phyloP scores from a whole-genome alignment of 2,888 invertebrate genomes.

The Lamproptera curius region DNA sequence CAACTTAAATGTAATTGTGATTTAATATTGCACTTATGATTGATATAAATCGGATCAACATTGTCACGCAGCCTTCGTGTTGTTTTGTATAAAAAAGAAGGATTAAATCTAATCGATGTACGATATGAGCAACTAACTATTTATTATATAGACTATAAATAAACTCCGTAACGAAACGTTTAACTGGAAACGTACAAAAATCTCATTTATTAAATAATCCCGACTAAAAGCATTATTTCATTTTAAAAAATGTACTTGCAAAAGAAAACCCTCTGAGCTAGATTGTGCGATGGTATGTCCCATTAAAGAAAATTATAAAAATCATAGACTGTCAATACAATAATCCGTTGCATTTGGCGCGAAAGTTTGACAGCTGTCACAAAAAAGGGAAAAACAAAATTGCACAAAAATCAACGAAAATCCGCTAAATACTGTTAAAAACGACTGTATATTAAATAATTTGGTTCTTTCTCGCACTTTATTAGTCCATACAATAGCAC shows the following conservation, averaged over 20 bases:
- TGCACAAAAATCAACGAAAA: neutral
- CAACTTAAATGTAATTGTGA: slow-evolving; percentile 11
- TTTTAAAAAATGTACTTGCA: slow-evolving; percentile 8
- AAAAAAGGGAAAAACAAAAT: too few relatives aligned
- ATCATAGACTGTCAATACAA: slow-evolving; percentile 7
- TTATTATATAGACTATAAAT: slow-evolving; percentile 26
- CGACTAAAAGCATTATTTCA: neutral
- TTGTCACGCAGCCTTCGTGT: slow-evolving; percentile 24
- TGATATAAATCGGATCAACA: slow-evolving; percentile 9
- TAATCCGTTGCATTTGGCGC: slow-evolving; percentile 5
- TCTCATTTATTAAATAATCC: slow-evolving; percentile 6
- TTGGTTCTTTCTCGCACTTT: slow-evolving; percentile 15
- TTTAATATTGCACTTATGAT: slow-evolving; percentile 19
- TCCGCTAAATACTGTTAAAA: neutral
- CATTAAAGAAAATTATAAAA: neutral
- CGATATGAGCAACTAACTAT: slow-evolving; percentile 54
- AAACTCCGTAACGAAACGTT: slow-evolving; percentile 7
- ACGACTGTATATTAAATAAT: neutral
- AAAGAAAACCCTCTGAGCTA: neutral
- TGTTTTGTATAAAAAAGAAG: slow-evolving; percentile 24
- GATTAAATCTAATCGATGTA: slow-evolving; percentile 57
- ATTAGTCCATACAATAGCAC: slow-evolving; percentile 28
- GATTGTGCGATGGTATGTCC: slow-evolving; percentile 10
- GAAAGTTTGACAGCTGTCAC: slow-evolving; percentile 23
- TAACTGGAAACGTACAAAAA: slow-evolving; percentile 14